Conservation (phyloP, 2,888 invertebrate species). For the Tuta absoluta region DNA sequence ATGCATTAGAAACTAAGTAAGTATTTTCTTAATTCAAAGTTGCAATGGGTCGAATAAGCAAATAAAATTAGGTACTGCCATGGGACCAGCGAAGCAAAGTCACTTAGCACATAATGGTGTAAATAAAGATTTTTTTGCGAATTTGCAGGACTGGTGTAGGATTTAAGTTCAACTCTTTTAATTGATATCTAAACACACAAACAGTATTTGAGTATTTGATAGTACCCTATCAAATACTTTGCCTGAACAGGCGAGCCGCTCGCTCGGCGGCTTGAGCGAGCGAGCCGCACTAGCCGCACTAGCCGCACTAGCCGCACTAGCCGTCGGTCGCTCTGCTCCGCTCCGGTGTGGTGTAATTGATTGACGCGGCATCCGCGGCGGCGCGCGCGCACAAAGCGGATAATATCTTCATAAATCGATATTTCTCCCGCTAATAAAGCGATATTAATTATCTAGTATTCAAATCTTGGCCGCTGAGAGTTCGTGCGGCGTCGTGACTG, state of each 20-base stretch:
- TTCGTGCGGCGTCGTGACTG: constrained; percentile 68
- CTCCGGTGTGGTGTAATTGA: constrained; percentile 29
- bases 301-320: not conserved
- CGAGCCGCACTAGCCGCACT: not conserved
- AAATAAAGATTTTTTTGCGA: no score
- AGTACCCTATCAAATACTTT: no score
- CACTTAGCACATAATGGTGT: no score
- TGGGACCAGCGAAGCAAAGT: no score
- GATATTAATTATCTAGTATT: constrained; percentile 81
- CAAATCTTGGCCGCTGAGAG: constrained; percentile 72
- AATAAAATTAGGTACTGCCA: no score
- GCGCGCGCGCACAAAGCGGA: constrained; percentile 66
- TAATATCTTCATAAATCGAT: constrained; percentile 76
- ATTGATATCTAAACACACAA: no score
- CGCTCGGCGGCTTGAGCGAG: not conserved
- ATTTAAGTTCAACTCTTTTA: not conserved
- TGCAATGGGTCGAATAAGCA: no score
- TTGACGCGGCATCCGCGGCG: constrained; percentile 40
- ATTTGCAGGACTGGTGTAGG: no score
- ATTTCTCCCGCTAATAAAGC: constrained; percentile 77
- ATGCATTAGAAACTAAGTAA: no score
- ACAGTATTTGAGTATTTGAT: no score
- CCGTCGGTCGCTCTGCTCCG: constrained; percentile 8
- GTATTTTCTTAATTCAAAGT: no score
- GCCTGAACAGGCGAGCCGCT: not conserved